These are phyloP conservation scores for Digitonthophagus gazella DNA, from an alignment of 2,888 invertebrate genomes.

Conservation along the genomic window DNA sequence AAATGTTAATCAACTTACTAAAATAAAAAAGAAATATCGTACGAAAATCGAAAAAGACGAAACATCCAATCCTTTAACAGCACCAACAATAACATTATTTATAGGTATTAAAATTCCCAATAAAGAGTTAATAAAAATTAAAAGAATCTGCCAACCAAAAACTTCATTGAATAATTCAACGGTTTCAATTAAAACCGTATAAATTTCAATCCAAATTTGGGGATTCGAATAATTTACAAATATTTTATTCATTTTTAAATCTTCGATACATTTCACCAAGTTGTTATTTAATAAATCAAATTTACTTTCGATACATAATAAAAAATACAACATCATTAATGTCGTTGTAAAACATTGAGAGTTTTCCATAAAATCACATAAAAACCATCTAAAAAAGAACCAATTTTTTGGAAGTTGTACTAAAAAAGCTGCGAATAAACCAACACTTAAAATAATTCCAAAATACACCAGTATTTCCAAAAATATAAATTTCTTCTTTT, in stretches of 20 bases:
- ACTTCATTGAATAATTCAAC: background rate
- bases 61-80: background rate
- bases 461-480: background rate
- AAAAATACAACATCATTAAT: constrained; percentile 1
- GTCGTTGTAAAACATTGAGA: background rate
- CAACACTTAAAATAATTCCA: background rate
- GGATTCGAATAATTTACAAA: background rate
- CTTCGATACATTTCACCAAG: background rate
- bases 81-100: background rate
- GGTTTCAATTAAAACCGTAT: background rate
- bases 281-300: background rate
- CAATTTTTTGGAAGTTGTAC: background rate
- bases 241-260: background rate
- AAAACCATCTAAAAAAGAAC: background rate
- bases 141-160: constrained; percentile 6
- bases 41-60: background rate
- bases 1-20: background rate
- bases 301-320: background rate
- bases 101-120: constrained; percentile 7
- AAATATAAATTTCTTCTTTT: background rate
- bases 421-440: background rate
- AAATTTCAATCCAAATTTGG: constrained; percentile 7
- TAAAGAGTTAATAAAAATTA: constrained; percentile 8
- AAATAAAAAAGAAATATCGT: background rate
- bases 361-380: background rate